These are phyloP conservation scores for Drosophila bocki DNA, from an alignment of 1,140 invertebrate species.

Conservation along the genomic window DNA sequence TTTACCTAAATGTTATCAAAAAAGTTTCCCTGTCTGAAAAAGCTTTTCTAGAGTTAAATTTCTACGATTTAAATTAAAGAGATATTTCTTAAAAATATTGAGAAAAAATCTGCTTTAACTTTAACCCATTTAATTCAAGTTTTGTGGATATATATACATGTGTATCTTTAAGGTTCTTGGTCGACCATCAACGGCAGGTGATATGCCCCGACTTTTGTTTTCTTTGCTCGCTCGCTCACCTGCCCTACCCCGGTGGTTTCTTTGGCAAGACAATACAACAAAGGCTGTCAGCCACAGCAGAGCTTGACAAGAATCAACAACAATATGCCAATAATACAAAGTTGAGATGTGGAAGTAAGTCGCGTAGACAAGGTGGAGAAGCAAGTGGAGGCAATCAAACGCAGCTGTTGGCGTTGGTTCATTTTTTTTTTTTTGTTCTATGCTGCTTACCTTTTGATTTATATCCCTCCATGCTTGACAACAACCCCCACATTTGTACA, in stretches of 20 bases:
- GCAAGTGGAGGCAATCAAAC: conserved; percentile 39
- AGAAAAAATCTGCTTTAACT: not conserved
- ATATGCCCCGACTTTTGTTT: conserved; percentile 37
- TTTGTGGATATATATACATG: not conserved
- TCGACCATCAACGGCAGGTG: conserved; percentile 31
- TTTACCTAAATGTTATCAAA: not conserved
- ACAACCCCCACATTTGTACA: conserved; percentile 10
- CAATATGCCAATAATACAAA: conserved; percentile 40
- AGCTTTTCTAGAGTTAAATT: no score
- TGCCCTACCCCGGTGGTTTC: conserved; percentile 11
- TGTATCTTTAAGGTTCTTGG: conserved; percentile 16
- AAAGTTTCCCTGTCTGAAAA: no score
- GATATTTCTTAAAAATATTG: not conserved
- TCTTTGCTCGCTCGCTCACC: conserved; percentile 11
- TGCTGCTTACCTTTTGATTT: conserved; percentile 41
- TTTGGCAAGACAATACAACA: conserved; percentile 33
- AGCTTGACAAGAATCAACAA: conserved; percentile 48
- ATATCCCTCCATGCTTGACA: conserved; percentile 22
- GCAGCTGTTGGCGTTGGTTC: conserved; percentile 37
- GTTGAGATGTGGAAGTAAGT: conserved; percentile 7
- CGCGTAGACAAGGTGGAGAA: not conserved
- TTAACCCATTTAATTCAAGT: not conserved
- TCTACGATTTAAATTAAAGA: not conserved
- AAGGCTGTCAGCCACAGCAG: conserved; percentile 33
- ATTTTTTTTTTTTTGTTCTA: conserved; percentile 10